Evolutionary conservation across 1,140 invertebrate species (phyloP).

Genomic region (Propsilocerus akamusi): DNA sequence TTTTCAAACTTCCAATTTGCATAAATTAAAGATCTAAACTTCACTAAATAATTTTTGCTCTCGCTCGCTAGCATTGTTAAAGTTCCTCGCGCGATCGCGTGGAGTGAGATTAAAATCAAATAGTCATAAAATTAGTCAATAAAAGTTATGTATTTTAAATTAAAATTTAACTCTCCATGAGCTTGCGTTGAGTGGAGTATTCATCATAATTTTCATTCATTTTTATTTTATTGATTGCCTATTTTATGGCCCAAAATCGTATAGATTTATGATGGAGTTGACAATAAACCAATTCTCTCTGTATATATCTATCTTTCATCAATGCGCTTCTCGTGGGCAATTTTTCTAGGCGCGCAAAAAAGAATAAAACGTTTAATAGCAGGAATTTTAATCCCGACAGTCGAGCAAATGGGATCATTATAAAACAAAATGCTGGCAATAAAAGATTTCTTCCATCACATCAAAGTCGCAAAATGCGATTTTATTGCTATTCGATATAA

Average conservation of each 20-base stretch:
- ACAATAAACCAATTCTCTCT: neutral
- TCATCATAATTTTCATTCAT: conserved; percentile 2
- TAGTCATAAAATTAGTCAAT: conserved; percentile 3
- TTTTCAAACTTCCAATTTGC: conserved; percentile 4
- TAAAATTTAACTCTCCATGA: neutral
- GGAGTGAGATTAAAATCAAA: neutral
- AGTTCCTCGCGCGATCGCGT: neutral
- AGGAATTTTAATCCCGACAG: neutral
- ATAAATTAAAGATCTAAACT: neutral
- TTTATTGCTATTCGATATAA: too few species aligned
- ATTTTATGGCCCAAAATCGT: neutral
- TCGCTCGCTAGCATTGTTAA: too few species aligned
- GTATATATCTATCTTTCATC: too few species aligned
- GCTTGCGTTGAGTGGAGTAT: neutral
- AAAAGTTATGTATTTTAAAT: conserved; percentile 4
- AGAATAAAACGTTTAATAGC: too few species aligned
- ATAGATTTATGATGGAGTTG: neutral
- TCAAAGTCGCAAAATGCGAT: conserved; percentile 1
- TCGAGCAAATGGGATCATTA: too few species aligned
- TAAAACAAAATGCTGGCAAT: conserved; percentile 1
- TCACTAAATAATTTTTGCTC: too few species aligned
- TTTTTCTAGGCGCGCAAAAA: neutral
- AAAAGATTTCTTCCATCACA: neutral
- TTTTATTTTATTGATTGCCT: neutral
- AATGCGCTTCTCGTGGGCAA: neutral